Conservation (phyloP, 64 coral and sea anemone species). For the Acropora tenuis region DNA sequence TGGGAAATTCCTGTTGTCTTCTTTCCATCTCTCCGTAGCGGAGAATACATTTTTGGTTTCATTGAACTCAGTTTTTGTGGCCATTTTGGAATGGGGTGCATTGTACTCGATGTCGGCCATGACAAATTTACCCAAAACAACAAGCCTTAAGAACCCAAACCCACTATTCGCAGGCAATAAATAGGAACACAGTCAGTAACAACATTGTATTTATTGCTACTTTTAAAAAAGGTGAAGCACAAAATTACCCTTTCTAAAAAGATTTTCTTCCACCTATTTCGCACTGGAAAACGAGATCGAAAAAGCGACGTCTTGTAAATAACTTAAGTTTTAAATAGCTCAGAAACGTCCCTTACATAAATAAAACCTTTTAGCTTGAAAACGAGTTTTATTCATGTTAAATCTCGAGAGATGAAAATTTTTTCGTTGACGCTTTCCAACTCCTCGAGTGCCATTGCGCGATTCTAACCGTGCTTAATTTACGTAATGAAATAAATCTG, state of each 20-base stretch:
- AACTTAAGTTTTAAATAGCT: conserved; percentile 47
- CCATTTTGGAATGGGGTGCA: too few relatives aligned
- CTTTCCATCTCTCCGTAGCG: too few relatives aligned
- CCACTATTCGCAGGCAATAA: neutral
- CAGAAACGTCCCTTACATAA: neutral
- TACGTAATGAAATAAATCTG: too few relatives aligned
- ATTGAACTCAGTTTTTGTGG: too few relatives aligned
- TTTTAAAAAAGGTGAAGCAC: conserved; percentile 5
- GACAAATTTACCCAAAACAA: too few relatives aligned
- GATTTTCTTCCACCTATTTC: neutral
- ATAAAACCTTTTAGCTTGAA: neutral
- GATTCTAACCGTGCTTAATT: neutral
- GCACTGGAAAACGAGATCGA: neutral
- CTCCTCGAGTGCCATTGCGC: neutral
- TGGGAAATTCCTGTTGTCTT: too few relatives aligned
- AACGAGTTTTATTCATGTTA: neutral
- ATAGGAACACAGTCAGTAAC: neutral
- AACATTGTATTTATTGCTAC: neutral
- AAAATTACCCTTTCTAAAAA: neutral
- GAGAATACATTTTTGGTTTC: too few relatives aligned
- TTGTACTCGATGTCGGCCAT: too few relatives aligned
- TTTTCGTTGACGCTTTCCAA: neutral
- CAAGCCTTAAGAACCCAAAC: neutral
- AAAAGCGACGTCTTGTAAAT: neutral
- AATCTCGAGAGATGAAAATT: neutral